Evolutionary conservation across 64 coral and sea anemone species (phyloP).

Genomic region (Pocillopora verrucosa): DNA sequence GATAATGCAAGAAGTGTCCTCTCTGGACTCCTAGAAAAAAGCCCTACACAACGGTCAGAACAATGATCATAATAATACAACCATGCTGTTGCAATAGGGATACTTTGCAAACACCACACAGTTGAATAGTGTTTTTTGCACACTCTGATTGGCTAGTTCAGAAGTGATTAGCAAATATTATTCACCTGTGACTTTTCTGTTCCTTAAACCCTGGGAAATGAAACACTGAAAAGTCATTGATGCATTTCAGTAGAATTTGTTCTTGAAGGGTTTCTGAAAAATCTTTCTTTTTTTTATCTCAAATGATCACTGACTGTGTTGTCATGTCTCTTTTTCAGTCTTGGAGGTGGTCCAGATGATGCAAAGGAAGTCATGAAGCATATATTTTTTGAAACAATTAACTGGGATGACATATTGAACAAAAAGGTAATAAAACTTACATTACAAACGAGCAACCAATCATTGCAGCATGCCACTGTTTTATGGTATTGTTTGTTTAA

Average conservation of each 20-base stretch:
- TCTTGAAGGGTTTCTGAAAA: too few relatives aligned
- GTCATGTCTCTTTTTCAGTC: constrained; percentile 39
- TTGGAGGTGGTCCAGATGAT: constrained; percentile 83
- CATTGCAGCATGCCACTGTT: neutral
- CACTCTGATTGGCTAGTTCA: neutral
- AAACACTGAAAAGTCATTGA: too few relatives aligned
- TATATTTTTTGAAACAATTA: constrained; percentile 69
- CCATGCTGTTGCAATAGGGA: too few relatives aligned
- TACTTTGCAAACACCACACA: neutral
- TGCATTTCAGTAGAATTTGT: too few relatives aligned
- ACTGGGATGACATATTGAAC: constrained; percentile 86
- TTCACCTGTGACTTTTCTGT: too few relatives aligned
- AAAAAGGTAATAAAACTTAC: constrained; percentile 60
- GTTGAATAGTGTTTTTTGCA: neutral
- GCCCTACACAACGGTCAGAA: constrained; percentile 71
- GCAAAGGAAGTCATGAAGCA: constrained; percentile 83
- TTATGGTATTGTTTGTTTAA: too few relatives aligned
- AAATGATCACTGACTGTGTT: neutral
- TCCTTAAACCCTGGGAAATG: too few relatives aligned
- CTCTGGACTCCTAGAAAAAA: constrained; percentile 74
- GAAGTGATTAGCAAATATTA: too few relatives aligned
- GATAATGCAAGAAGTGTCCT: constrained; percentile 73
- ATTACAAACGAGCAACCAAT: neutral
- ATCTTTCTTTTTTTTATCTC: too few relatives aligned
- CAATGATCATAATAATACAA: neutral